These are phyloP conservation scores for Carduelis carduelis DNA, from an alignment of 2,797 vertebrate species.

Conservation along the genomic window DNA sequence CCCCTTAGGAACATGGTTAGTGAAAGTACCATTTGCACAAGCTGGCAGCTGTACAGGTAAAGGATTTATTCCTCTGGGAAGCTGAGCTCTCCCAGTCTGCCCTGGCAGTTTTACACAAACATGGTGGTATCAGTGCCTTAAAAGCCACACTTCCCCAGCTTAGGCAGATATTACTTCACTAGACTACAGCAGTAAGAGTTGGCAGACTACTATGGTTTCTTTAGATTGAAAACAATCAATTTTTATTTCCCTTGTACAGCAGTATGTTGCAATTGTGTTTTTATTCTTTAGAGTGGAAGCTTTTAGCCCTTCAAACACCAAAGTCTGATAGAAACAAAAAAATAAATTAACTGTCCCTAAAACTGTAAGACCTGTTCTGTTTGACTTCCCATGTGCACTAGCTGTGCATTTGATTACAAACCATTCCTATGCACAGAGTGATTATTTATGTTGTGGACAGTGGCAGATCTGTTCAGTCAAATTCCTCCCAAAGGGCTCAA, in stretches of 20 bases:
- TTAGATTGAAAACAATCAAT: background rate
- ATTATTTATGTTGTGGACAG: background rate
- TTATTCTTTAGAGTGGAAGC: background rate
- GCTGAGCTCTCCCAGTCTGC: background rate
- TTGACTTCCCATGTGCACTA: conserved; percentile 20
- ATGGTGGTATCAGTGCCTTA: background rate
- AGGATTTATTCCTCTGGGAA: background rate
- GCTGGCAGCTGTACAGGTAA: background rate
- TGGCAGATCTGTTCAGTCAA: background rate
- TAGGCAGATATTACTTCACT: background rate
- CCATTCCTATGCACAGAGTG: background rate
- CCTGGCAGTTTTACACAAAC: background rate
- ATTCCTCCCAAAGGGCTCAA: conserved; percentile 32
- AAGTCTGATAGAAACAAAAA: conserved; percentile 19
- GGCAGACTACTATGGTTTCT: background rate
- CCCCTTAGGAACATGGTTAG: background rate
- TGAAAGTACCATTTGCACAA: background rate
- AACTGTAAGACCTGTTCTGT: background rate
- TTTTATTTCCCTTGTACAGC: background rate
- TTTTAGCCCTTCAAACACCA: conserved; percentile 34
- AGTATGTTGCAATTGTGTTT: background rate
- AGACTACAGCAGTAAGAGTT: background rate
- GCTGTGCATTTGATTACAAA: background rate
- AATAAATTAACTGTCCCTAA: conserved; percentile 25
- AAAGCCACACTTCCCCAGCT: background rate